Conservation (phyloP, 2,888 invertebrate genomes). For the Trachelus troglodyta region DNA sequence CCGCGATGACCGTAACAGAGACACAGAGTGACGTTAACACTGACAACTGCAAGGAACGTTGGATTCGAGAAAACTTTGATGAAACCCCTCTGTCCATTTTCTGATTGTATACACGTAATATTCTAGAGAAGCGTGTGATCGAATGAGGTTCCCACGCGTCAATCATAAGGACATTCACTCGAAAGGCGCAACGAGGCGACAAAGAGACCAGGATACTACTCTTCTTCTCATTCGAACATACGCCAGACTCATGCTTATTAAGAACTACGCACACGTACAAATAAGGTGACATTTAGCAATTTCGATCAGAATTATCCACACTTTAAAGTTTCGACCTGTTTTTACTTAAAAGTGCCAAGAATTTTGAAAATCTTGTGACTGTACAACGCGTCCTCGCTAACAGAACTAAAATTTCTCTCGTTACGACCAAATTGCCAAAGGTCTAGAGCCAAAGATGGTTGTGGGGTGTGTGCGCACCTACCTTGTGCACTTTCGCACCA, state of each 20-base stretch:
- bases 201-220: too few species aligned
- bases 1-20: neutral
- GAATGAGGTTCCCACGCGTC: slow-evolving; percentile 23
- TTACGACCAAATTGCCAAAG: slow-evolving; percentile 55
- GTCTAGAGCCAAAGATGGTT: slow-evolving; percentile 62
- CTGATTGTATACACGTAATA: slow-evolving; percentile 37
- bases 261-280: neutral
- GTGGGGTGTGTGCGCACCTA: slow-evolving; percentile 63
- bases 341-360: neutral
- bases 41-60: neutral
- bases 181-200: too few species aligned
- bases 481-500: slow-evolving; percentile 43
- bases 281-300: neutral
- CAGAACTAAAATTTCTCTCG: too few species aligned
- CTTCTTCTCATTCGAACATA: neutral
- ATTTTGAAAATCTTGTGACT: neutral
- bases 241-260: neutral
- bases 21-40: too few species aligned
- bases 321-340: neutral
- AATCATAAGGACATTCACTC: too few species aligned
- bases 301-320: neutral
- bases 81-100: slow-evolving; percentile 55
- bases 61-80: neutral
- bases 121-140: slow-evolving; percentile 36
- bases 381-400: too few species aligned